Percentiles rank a stretch among this genome's conserved stretches.
phyloP scores from a whole-genome alignment of 1,140 invertebrate species.

The Meteorus sp. region DNA sequence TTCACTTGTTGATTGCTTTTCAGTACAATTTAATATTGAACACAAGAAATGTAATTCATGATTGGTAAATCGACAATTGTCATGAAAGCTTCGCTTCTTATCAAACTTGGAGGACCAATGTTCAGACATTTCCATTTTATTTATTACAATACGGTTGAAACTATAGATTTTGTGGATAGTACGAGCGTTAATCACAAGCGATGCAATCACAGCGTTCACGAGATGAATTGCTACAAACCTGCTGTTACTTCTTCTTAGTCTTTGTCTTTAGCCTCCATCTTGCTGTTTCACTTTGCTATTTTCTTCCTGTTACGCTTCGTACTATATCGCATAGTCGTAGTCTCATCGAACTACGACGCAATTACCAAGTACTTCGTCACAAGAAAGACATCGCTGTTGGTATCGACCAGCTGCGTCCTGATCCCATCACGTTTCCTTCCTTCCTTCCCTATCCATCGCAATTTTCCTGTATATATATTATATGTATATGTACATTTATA shows the following conservation, averaged over 20 bases:
- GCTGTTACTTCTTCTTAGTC: conserved; percentile 6
- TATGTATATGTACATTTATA: too few species aligned
- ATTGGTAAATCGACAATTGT: too few species aligned
- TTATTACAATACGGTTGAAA: too few species aligned
- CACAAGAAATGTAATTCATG: too few species aligned
- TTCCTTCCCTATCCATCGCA: conserved; percentile 6
- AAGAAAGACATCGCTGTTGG: conserved; percentile 21
- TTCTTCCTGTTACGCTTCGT: not conserved
- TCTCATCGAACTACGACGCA: conserved; percentile 19
- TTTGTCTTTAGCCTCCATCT: not conserved
- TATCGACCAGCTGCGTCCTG: conserved; percentile 24
- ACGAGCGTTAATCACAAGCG: conserved; percentile 17
- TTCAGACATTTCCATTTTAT: too few species aligned
- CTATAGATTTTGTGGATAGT: too few species aligned
- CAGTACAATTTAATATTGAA: too few species aligned
- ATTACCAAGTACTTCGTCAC: conserved; percentile 22
- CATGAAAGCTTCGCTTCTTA: too few species aligned
- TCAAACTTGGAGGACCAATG: too few species aligned
- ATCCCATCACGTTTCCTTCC: conserved; percentile 17
- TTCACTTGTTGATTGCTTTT: too few species aligned
- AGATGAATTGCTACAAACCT: too few species aligned
- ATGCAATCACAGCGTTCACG: conserved; percentile 23
- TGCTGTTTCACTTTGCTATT: not conserved
- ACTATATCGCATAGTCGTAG: not conserved
- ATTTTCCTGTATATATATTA: too few species aligned